Percentiles rank a stretch among this genome's conserved stretches.
Conservation (phyloP, 2,113 vertebrate genomes). For the Copsychus sechellarum region DNA sequence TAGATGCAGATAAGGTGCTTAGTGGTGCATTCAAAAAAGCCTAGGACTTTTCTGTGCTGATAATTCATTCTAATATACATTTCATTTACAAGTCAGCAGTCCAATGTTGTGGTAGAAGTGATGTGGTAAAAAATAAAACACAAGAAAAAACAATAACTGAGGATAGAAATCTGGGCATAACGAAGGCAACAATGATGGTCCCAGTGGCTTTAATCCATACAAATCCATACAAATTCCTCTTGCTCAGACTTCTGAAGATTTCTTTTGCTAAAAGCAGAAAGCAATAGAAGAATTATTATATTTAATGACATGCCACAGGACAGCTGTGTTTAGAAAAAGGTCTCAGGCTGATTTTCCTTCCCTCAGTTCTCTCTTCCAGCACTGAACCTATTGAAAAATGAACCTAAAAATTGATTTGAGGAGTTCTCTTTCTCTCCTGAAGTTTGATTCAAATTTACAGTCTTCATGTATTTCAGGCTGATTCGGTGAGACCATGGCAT, state of each 20-base stretch:
- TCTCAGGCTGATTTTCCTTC: neutral
- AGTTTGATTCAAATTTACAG: slow-evolving; percentile 18
- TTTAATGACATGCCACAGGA: neutral
- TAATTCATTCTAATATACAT: slow-evolving; percentile 38
- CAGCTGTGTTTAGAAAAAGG: neutral
- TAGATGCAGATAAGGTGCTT: slow-evolving; percentile 57
- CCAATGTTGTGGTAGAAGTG: neutral
- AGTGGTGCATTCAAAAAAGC: slow-evolving; percentile 26
- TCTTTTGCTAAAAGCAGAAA: neutral
- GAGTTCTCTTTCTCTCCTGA: neutral
- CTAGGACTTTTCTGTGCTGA: slow-evolving; percentile 31
- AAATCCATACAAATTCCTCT: neutral
- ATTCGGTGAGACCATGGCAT: neutral
- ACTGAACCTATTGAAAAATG: neutral
- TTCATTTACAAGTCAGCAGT: slow-evolving; percentile 15
- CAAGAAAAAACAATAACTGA: neutral
- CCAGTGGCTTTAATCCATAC: neutral
- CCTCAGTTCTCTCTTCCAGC: neutral
- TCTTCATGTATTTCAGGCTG: slow-evolving; percentile 2
- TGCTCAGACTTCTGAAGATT: neutral
- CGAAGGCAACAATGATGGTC: neutral
- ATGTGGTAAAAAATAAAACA: neutral
- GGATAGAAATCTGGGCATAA: neutral
- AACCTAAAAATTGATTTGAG: neutral
- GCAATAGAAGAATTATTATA: neutral